Percentiles rank a stretch among this genome's conserved stretches.
These are phyloP conservation scores for Daktulosphaira vitifoliae DNA, from an alignment of 1,140 invertebrate species.

Conservation along the genomic window DNA sequence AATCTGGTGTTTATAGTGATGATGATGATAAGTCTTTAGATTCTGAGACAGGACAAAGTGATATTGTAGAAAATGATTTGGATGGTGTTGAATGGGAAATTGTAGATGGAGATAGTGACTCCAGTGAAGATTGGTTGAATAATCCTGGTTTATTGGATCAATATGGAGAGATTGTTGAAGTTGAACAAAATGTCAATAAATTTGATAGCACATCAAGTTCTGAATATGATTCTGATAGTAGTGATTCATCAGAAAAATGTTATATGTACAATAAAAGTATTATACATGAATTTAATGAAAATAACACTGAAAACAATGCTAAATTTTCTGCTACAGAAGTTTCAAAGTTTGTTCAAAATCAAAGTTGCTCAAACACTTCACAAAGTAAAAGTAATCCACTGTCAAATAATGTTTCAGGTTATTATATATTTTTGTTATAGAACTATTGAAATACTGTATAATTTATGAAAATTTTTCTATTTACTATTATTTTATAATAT, in stretches of 20 bases:
- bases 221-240: conserved; percentile 4
- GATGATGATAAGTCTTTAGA: not conserved
- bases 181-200: not conserved
- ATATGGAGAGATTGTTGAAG: not conserved
- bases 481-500: too few relatives aligned
- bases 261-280: too few relatives aligned
- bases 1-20: conserved; percentile 14
- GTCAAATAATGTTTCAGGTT: too few relatives aligned
- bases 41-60: not conserved
- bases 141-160: not conserved
- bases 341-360: too few relatives aligned
- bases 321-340: too few relatives aligned
- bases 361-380: too few relatives aligned
- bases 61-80: not conserved
- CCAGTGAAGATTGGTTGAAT: not conserved
- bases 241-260: not conserved
- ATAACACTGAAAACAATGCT: too few relatives aligned
- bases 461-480: too few relatives aligned
- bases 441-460: too few relatives aligned
- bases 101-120: not conserved
- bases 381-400: too few relatives aligned
- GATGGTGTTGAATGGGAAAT: conserved; percentile 8
- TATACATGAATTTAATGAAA: too few relatives aligned
- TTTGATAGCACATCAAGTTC: not conserved
- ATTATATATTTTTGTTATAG: too few relatives aligned